Evolutionary conservation across 2,888 invertebrate genomes (phyloP).

Genomic region (Helleia helle): DNA sequence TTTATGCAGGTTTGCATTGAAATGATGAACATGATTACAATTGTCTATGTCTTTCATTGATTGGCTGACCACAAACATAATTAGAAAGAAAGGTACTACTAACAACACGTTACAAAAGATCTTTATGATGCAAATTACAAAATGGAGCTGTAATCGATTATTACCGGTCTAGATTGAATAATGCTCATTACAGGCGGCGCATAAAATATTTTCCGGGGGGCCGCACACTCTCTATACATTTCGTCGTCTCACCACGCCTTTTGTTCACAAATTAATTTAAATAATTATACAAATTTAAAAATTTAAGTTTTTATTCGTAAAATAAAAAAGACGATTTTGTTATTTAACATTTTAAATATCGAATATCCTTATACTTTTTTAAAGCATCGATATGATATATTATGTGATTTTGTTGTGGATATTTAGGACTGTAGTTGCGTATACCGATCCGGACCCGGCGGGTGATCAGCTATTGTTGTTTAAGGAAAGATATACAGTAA

Average conservation of each 20-base stretch:
- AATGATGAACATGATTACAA: too few species aligned
- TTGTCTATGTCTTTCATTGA: too few species aligned
- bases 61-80: too few species aligned
- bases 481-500: not conserved
- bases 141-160: slow-evolving; percentile 1
- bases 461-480: not conserved
- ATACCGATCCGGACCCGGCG: not conserved
- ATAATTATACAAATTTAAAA: not conserved
- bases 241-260: not conserved
- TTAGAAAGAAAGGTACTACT: too few species aligned
- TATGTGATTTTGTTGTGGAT: not conserved
- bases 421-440: not conserved
- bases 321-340: too few species aligned
- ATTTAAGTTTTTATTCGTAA: not conserved
- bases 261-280: not conserved
- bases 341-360: too few species aligned
- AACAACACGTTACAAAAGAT: not conserved
- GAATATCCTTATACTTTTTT: too few species aligned
- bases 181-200: not conserved
- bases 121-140: not conserved
- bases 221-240: not conserved
- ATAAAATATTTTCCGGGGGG: not conserved
- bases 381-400: too few species aligned
- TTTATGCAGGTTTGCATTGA: too few species aligned
- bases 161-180: too few species aligned